These are phyloP conservation scores for Melipona quadrifasciata DNA, from an alignment of 1,140 invertebrate genomes.

Conservation along the genomic window DNA sequence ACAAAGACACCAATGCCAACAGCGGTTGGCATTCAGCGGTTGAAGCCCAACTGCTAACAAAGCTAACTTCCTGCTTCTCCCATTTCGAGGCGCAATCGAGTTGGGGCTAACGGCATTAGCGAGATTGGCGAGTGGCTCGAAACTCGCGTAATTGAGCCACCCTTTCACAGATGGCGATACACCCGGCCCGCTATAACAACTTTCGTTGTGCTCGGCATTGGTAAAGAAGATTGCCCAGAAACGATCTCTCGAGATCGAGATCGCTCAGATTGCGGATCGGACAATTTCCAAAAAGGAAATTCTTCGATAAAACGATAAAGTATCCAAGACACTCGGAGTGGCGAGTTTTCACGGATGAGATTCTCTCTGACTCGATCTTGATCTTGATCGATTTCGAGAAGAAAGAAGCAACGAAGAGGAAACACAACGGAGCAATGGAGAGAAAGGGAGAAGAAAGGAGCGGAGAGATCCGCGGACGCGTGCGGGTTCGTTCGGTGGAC, in stretches of 20 bases:
- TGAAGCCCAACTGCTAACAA: background rate
- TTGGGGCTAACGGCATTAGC: constrained; percentile 1
- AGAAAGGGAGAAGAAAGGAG: background rate
- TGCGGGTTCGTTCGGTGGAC: constrained; percentile 20
- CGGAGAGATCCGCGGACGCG: background rate
- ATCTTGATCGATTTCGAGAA: background rate
- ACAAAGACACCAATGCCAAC: too few relatives aligned
- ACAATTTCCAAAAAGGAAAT: background rate
- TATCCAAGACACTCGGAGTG: too few relatives aligned
- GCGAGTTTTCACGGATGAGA: too few relatives aligned
- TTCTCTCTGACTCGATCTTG: too few relatives aligned
- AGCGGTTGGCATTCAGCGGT: background rate
- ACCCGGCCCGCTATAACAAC: background rate
- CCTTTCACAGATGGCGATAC: constrained; percentile 26
- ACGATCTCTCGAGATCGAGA: background rate
- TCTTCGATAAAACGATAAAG: too few relatives aligned
- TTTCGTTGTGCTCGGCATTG: background rate
- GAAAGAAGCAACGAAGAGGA: background rate
- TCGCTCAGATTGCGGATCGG: background rate
- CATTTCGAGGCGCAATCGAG: background rate
- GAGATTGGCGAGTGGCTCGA: constrained; percentile 1
- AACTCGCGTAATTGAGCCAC: constrained; percentile 7
- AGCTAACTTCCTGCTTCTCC: background rate
- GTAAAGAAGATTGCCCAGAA: background rate
- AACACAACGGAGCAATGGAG: background rate